Base-by-base conservation (phyloP, 1,140 invertebrate genomes). In the Protaetia brevitarsis region DNA sequence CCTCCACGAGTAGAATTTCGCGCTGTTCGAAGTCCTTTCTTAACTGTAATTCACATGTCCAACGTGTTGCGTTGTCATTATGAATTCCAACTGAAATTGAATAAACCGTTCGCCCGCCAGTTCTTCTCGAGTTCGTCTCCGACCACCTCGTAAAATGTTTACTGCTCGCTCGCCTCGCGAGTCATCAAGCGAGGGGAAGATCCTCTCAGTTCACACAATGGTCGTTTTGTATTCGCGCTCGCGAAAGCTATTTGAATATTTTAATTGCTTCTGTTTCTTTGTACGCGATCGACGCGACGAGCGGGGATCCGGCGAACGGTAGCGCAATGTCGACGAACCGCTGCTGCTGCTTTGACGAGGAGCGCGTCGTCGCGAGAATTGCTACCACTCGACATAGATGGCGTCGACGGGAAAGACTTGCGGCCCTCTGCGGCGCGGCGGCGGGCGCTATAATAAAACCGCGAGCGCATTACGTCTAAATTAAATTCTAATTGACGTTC, bases 401-500 rank as follows among this genome's bases (percentile, higher is more conserved):
- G 34, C 34, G 34, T 10, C 16, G 34, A 36, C 10, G 2, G 8
- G 8, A 13, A 36, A 19, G 37, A 19, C 13, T 45, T 45, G 37
- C 36, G 36, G 16, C n/a, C n/a, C n/a, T 37, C 3, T n/a, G 36
- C 37, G 37, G 13, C 37, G 13, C 23, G 2, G 13, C 23, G 8
- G 34, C 16, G 2, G 34, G 8, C 10, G 37, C 37, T 19, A 8
- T 19, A 13, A 3, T 41, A 41, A 7, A 45, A 13, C 13, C 13
- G 37, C 37, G 37, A 45, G 23, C 7, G 2, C n/a, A n/a, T 13
- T 45, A 45, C 16, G 37, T 45, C 16, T 16, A 19, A 45, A 45
- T 45, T 45, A 45, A 45, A 45, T 45, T 45, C 11, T 45, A 45
- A 45, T 45, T 45, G 37, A 45, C 37, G 37, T 45, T 45, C 13